These are phyloP conservation scores for Prolemur simus DNA, from an alignment of 2,113 vertebrate species.

Conservation along the genomic window DNA sequence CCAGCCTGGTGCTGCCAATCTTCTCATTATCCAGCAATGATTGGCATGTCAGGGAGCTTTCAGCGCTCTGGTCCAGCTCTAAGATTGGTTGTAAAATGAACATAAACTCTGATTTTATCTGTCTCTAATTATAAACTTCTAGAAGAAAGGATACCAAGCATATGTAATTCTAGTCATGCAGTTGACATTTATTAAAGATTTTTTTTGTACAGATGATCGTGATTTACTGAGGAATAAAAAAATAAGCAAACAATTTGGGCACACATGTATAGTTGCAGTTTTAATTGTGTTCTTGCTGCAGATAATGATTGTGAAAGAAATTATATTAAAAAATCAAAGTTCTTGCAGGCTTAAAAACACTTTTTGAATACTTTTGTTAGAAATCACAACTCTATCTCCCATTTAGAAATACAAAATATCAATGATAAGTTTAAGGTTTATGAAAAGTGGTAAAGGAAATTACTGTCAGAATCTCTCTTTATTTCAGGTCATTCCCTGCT, in stretches of 20 bases:
- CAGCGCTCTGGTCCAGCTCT: not conserved
- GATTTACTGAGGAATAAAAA: constrained; percentile 31
- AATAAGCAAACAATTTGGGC: not conserved
- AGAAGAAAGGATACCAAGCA: not conserved
- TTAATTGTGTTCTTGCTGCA: not conserved
- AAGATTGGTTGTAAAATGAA: constrained; percentile 14
- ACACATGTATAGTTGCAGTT: not conserved
- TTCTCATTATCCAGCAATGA: not conserved
- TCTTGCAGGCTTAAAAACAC: not conserved
- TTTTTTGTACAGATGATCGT: constrained; percentile 34
- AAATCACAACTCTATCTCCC: not conserved
- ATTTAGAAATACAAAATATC: not conserved
- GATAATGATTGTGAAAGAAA: not conserved
- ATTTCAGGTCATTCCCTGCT: not conserved
- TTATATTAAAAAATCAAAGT: not conserved
- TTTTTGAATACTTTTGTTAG: constrained; percentile 4
- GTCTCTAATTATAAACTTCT: constrained; percentile 28
- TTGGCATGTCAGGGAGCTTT: not conserved
- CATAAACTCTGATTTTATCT: constrained; percentile 19
- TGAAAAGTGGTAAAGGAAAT: not conserved
- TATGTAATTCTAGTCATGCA: constrained; percentile 7
- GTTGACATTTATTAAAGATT: constrained; percentile 37
- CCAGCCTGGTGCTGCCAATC: not conserved
- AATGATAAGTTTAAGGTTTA: not conserved
- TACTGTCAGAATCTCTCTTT: not conserved